phyloP scores from a whole-genome alignment of 2,113 vertebrate species.

The Meriones unguiculatus region DNA sequence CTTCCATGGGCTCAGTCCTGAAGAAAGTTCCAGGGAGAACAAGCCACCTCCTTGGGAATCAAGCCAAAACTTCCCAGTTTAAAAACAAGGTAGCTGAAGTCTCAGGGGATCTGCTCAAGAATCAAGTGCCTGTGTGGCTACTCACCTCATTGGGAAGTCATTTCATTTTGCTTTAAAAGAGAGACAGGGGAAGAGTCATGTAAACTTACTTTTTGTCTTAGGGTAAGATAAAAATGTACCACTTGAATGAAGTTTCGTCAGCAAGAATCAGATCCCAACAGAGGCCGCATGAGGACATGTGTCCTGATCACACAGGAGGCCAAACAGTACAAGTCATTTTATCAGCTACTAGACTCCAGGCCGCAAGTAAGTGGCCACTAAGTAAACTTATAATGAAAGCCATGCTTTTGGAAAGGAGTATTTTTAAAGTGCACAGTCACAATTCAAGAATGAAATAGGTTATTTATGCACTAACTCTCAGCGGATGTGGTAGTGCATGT shows the following conservation, averaged over 20 bases:
- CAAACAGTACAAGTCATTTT: background rate
- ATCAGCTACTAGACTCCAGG: background rate
- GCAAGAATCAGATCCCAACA: slow-evolving; percentile 10
- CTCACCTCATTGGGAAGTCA: background rate
- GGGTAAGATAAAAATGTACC: slow-evolving; percentile 41
- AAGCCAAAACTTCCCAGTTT: slow-evolving; percentile 15
- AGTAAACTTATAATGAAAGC: background rate
- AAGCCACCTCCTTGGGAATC: slow-evolving; percentile 37
- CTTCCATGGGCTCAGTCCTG: background rate
- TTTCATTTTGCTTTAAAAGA: no score
- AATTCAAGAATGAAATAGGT: slow-evolving; percentile 32
- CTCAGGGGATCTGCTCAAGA: slow-evolving; percentile 61
- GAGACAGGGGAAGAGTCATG: no score
- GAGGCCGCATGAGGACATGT: slow-evolving; percentile 33
- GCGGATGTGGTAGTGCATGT: background rate
- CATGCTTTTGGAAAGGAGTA: background rate
- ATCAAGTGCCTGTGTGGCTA: slow-evolving; percentile 40
- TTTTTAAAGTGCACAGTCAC: slow-evolving; percentile 47
- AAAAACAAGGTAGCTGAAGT: slow-evolving; percentile 52
- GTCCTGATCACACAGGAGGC: background rate
- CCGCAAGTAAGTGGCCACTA: background rate
- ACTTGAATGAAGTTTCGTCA: slow-evolving; percentile 39
- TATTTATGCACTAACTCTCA: slow-evolving; percentile 39
- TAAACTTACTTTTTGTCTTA: background rate
- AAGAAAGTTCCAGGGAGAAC: background rate